These are phyloP conservation scores for Steinernema carpocapsae DNA, from an alignment of 2,888 invertebrate species.

Conservation along the genomic window DNA sequence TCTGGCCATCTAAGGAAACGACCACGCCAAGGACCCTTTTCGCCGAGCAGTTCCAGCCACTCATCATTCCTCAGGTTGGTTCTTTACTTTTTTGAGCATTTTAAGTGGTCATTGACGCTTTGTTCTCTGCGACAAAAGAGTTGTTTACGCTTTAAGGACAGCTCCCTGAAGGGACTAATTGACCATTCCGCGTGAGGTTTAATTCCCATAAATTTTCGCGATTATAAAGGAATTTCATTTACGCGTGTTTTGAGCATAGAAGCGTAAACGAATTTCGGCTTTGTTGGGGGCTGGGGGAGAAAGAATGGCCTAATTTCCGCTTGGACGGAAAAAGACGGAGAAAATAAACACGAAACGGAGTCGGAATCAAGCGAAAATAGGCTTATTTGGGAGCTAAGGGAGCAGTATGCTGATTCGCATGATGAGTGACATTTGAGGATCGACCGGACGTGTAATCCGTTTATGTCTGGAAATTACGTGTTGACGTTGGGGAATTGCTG, in stretches of 20 bases:
- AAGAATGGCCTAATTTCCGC: not conserved
- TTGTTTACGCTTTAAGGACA: no score
- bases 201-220: not conserved
- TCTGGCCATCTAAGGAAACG: slow-evolving; percentile 46
- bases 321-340: no score
- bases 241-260: not conserved
- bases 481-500: not conserved
- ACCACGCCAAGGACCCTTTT: slow-evolving; percentile 43
- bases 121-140: not conserved
- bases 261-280: not conserved
- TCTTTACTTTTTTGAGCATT: not conserved
- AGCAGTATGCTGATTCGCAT: no score
- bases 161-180: not conserved
- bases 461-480: no score
- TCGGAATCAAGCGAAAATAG: no score
- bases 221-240: slow-evolving; percentile 28
- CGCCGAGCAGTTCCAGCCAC: slow-evolving; percentile 59
- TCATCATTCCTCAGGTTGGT: slow-evolving; percentile 56
- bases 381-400: no score
- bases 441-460: no score
- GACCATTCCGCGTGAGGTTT: not conserved
- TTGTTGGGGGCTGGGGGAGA: not conserved
- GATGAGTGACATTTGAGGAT: no score
- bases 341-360: no score
- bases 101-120: not conserved